Evolutionary conservation across 2,113 vertebrate species (phyloP).

Genomic region (Rhineura floridana): DNA sequence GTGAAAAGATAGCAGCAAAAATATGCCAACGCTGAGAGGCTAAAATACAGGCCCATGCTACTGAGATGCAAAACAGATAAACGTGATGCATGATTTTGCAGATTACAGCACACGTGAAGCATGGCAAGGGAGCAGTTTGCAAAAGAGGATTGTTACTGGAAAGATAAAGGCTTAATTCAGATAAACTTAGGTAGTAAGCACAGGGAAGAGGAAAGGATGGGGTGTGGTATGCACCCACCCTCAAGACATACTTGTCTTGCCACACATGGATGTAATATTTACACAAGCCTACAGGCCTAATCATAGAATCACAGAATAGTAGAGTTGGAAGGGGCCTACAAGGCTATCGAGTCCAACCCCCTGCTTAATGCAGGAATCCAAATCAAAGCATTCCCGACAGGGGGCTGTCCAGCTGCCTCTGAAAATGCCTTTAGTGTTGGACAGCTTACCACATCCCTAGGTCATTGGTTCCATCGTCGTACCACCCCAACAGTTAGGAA

Average conservation of each 20-base stretch:
- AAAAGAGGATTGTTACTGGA: not conserved
- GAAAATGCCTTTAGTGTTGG: too few species aligned
- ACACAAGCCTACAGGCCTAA: not conserved
- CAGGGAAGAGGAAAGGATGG: not conserved
- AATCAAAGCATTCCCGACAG: too few species aligned
- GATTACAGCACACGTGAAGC: not conserved
- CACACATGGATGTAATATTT: not conserved
- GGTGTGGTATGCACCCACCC: too few species aligned
- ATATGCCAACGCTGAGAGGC: not conserved
- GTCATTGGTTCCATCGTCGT: too few species aligned
- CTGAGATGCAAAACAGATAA: not conserved
- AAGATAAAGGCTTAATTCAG: not conserved
- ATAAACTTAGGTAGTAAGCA: not conserved
- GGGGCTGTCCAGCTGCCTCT: too few species aligned
- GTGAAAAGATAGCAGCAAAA: not conserved
- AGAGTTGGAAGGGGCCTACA: too few species aligned
- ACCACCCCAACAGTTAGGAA: too few species aligned
- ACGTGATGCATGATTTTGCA: accelerated
- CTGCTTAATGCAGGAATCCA: too few species aligned
- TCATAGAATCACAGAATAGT: too few species aligned
- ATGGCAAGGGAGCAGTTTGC: constrained; percentile 9
- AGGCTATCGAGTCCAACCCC: too few species aligned
- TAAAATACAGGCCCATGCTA: accelerated
- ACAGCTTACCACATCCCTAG: too few species aligned
- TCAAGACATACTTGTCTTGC: too few species aligned